phyloP scores from a whole-genome alignment of 2,797 vertebrate genomes.

The Mormyrops boulengeri region DNA sequence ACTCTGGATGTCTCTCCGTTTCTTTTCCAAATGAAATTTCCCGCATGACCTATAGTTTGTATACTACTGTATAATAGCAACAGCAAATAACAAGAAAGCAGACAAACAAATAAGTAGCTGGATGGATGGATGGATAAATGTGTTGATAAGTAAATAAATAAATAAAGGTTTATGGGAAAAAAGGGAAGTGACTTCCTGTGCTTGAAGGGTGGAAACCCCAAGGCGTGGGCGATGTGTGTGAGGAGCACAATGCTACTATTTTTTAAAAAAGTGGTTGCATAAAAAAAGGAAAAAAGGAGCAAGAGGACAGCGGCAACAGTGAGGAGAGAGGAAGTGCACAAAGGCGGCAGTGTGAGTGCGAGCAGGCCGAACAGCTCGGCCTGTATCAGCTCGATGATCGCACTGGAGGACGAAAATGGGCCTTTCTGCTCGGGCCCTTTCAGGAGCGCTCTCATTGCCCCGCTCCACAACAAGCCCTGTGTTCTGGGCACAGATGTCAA shows the following conservation, averaged over 20 bases:
- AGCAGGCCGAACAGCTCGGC: constrained; percentile 38
- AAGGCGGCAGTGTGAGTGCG: constrained; percentile 50
- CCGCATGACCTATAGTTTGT: neutral
- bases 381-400: constrained; percentile 39
- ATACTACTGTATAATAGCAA: neutral
- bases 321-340: constrained; percentile 41
- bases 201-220: neutral
- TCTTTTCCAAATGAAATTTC: neutral
- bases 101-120: constrained; percentile 1
- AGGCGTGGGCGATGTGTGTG: neutral
- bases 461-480: constrained; percentile 31
- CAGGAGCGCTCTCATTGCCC: constrained; percentile 24
- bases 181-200: neutral
- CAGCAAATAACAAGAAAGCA: neutral
- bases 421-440: constrained; percentile 21
- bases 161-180: constrained; percentile 17
- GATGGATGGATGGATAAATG: constrained; percentile 23
- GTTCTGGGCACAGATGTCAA: constrained; percentile 32
- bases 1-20: neutral
- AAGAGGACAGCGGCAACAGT: constrained; percentile 33
- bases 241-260: constrained; percentile 23
- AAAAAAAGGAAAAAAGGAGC: neutral
- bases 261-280: constrained; percentile 10
- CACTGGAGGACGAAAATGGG: constrained; percentile 23
- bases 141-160: neutral